phyloP scores from a whole-genome alignment of 2,797 vertebrate genomes.

The Tauraco hartlaubi region DNA sequence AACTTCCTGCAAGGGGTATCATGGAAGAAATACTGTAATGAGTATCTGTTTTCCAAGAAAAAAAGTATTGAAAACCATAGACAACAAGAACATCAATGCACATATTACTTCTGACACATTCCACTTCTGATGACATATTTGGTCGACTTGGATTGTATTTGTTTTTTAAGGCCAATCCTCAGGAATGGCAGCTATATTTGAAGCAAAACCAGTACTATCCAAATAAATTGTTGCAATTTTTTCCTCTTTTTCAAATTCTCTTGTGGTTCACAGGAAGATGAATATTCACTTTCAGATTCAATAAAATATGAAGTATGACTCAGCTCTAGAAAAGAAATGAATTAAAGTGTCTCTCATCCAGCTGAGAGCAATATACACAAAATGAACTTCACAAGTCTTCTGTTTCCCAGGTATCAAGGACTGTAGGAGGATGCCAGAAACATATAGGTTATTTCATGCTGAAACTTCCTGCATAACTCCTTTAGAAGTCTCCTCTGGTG shows the following conservation, averaged over 20 bases:
- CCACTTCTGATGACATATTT: constrained; percentile 2
- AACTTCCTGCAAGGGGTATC: background rate
- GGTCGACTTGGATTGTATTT: background rate
- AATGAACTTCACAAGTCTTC: background rate
- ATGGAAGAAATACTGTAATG: background rate
- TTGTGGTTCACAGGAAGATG: background rate
- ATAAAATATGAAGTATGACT: background rate
- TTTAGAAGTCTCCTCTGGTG: background rate
- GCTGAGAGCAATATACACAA: background rate
- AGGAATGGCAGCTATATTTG: background rate
- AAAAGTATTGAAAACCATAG: background rate
- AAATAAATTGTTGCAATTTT: background rate
- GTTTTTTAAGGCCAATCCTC: constrained; percentile 23
- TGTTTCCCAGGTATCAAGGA: background rate
- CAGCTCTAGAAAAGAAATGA: background rate
- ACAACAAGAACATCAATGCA: constrained; percentile 32
- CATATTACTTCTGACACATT: constrained; percentile 32
- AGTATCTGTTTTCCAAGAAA: background rate
- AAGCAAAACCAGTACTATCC: background rate
- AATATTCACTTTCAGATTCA: background rate
- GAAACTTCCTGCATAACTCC: background rate
- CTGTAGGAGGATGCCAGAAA: background rate
- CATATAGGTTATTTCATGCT: background rate
- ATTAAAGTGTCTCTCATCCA: background rate
- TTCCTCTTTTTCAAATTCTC: background rate